A percentile compares a stretch with the other conserved stretches of the same genome.
These are phyloP conservation scores for Ictidomys tridecemlineatus DNA, from an alignment of 2,113 vertebrate species.

Conservation along the genomic window DNA sequence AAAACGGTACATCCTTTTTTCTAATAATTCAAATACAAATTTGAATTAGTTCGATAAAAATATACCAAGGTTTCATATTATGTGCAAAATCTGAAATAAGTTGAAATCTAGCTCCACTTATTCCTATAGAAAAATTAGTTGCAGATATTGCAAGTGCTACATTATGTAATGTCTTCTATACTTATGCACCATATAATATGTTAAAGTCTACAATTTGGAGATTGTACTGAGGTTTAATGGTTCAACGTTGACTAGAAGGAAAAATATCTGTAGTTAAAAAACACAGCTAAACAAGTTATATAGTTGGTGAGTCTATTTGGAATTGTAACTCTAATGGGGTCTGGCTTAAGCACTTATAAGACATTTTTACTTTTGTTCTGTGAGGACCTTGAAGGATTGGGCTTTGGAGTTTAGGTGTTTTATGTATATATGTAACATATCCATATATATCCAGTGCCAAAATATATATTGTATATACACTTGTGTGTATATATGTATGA, in stretches of 20 bases:
- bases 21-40: slow-evolving; percentile 53
- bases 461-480: too few relatives aligned
- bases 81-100: slow-evolving; percentile 13
- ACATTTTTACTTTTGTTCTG: neutral
- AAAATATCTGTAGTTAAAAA: slow-evolving; percentile 37
- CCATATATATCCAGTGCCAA: too few relatives aligned
- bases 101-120: slow-evolving; percentile 51
- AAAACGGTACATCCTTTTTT: neutral
- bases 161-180: neutral
- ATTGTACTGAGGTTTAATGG: slow-evolving; percentile 30
- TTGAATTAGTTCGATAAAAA: slow-evolving; percentile 59
- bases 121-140: slow-evolving; percentile 24
- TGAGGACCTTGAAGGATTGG: neutral
- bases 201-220: slow-evolving; percentile 10
- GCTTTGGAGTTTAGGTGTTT: slow-evolving; percentile 37
- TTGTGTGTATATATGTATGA: too few relatives aligned
- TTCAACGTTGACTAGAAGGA: slow-evolving; percentile 25
- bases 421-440: neutral
- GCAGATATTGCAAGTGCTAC: neutral
- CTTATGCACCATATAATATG: neutral
- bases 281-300: neutral
- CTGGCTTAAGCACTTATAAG: neutral
- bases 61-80: slow-evolving; percentile 21
- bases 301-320: neutral
- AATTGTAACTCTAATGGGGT: neutral